A percentile compares a stretch with the other conserved stretches of the same genome.
Evolutionary conservation across 2,797 vertebrate species (phyloP).

Genomic region (Tarsius wallacei): DNA sequence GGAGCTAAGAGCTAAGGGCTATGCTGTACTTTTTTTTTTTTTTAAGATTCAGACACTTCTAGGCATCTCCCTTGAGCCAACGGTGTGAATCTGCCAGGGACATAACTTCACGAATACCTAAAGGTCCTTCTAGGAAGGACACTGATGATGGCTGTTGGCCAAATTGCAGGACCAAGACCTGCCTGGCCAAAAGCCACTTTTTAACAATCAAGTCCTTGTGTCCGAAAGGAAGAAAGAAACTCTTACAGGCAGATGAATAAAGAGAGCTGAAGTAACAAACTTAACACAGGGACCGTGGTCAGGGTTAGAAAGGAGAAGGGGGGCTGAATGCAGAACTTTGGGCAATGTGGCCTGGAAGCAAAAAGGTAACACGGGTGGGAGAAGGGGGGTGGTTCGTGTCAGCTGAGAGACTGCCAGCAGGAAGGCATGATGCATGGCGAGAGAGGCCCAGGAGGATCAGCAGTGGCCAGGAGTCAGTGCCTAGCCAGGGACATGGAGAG

Average conservation of each 20-base stretch:
- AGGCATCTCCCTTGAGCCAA: background rate
- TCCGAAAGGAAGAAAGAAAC: background rate
- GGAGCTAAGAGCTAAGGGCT: background rate
- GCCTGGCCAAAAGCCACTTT: background rate
- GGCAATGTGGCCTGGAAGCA: background rate
- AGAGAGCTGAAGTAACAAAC: background rate
- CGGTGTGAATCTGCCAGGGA: background rate
- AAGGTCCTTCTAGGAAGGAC: background rate
- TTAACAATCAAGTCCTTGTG: background rate
- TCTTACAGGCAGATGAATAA: background rate
- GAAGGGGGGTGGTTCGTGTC: background rate
- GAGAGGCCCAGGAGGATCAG: background rate
- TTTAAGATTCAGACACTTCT: constrained; percentile 34
- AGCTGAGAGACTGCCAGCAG: background rate
- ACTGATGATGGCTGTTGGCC: background rate
- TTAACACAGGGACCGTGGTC: background rate
- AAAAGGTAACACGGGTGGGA: background rate
- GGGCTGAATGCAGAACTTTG: background rate
- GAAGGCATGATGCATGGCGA: background rate
- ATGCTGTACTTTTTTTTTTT: background rate
- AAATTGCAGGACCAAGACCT: background rate
- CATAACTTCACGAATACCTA: background rate
- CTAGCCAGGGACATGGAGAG: background rate
- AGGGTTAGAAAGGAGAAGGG: background rate
- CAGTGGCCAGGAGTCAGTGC: background rate